phyloP scores from a whole-genome alignment of 2,113 vertebrate species.

The Galeopterus variegatus region DNA sequence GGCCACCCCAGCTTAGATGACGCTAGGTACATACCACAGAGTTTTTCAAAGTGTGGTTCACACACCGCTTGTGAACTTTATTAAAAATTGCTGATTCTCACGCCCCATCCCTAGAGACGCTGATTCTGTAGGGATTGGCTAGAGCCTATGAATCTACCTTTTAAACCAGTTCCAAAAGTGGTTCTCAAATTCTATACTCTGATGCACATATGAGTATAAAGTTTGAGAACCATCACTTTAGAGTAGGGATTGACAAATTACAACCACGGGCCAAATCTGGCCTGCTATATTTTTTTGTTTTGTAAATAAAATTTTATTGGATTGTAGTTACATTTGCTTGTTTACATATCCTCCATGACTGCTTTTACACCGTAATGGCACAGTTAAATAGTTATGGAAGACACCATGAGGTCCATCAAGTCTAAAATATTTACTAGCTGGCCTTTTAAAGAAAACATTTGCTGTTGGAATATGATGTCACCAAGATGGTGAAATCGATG shows the following conservation, averaged over 20 bases:
- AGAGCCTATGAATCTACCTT: not conserved
- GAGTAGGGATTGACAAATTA: not conserved
- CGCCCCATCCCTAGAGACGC: not conserved
- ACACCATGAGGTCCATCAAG: not conserved
- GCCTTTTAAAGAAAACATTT: too few species aligned
- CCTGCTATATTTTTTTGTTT: not conserved
- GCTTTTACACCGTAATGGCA: not conserved
- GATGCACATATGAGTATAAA: not conserved
- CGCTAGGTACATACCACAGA: not conserved
- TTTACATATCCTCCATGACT: not conserved
- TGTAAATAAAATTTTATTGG: constrained; percentile 7
- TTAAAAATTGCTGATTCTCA: not conserved
- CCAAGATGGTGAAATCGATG: too few species aligned
- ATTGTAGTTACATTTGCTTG: not conserved
- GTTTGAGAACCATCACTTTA: not conserved
- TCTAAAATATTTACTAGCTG: not conserved
- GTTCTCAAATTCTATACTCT: not conserved
- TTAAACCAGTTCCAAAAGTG: not conserved
- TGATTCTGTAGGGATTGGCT: not conserved
- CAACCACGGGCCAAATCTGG: not conserved
- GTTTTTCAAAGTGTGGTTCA: not conserved
- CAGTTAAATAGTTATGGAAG: not conserved
- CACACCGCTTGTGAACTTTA: not conserved
- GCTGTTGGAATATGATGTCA: too few species aligned
- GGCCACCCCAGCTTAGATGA: not conserved